Conservation (phyloP, 2,888 invertebrate species). For the Gandaritis pyraliata region DNA sequence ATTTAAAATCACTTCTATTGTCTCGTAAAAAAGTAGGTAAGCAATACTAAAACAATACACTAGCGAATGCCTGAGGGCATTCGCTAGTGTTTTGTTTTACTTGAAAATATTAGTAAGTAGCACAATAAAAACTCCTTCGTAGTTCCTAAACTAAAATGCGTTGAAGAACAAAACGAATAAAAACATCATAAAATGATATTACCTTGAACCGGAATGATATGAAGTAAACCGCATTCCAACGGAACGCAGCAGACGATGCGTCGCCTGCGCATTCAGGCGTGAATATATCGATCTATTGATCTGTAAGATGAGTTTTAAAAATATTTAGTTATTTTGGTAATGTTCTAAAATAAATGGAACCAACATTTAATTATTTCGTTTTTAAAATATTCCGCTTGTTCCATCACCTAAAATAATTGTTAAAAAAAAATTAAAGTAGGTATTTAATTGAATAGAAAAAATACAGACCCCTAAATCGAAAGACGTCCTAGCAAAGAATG, state of each 20-base stretch:
- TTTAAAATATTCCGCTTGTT: too few species aligned
- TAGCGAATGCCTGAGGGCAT: too few species aligned
- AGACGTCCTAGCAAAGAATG: too few species aligned
- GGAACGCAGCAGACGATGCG: conserved; percentile 62
- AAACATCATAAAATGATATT: conserved; percentile 21
- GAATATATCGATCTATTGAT: conserved; percentile 20
- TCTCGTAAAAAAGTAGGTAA: background rate
- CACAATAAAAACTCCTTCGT: background rate
- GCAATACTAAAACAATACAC: background rate
- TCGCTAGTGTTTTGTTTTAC: too few species aligned
- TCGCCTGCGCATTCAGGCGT: conserved; percentile 54
- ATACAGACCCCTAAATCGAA: too few species aligned
- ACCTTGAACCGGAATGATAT: conserved; percentile 31
- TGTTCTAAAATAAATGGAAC: too few species aligned
- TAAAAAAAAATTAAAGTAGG: too few species aligned
- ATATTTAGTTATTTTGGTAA: too few species aligned
- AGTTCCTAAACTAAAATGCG: background rate
- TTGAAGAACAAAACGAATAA: background rate
- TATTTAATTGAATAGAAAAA: too few species aligned
- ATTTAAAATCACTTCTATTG: background rate
- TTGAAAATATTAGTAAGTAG: background rate
- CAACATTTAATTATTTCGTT: too few species aligned
- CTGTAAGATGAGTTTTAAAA: background rate
- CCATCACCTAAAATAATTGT: too few species aligned
- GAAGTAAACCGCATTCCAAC: conserved; percentile 63